phyloP scores from a whole-genome alignment of 2,888 invertebrate species.

The Meloe dianella region DNA sequence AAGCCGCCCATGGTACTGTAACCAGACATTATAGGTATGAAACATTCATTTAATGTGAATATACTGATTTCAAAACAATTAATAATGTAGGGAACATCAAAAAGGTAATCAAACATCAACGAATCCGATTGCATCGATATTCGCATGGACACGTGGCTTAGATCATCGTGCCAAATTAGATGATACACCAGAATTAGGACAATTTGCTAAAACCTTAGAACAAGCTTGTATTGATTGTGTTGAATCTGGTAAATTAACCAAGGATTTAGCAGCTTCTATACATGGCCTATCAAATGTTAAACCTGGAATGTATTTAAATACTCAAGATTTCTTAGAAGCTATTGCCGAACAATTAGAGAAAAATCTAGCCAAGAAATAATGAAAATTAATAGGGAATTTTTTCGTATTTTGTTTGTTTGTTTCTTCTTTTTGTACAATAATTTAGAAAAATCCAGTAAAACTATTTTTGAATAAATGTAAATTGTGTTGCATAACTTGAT shows the following conservation, averaged over 20 bases:
- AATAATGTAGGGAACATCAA: slow-evolving; percentile 74
- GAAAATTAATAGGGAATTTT: no score
- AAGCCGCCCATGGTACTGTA: slow-evolving; percentile 92
- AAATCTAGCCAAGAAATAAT: slow-evolving; percentile 49
- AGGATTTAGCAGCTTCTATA: slow-evolving; percentile 81
- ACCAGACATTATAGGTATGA: slow-evolving; percentile 80
- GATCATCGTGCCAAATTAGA: slow-evolving; percentile 84
- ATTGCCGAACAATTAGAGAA: slow-evolving; percentile 75
- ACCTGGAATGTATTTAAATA: slow-evolving; percentile 81
- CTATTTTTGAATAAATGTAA: background rate
- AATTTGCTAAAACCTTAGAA: slow-evolving; percentile 75
- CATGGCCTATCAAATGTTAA: slow-evolving; percentile 82
- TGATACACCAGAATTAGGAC: slow-evolving; percentile 73
- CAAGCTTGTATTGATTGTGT: slow-evolving; percentile 83
- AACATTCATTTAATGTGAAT: background rate
- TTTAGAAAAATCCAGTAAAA: background rate
- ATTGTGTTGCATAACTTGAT: no score
- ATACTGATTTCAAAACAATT: no score
- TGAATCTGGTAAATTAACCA: slow-evolving; percentile 83
- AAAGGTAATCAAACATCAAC: slow-evolving; percentile 87
- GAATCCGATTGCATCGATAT: slow-evolving; percentile 90
- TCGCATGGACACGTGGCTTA: slow-evolving; percentile 88
- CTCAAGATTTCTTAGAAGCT: slow-evolving; percentile 85
- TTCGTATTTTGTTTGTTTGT: no score
- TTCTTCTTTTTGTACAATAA: background rate